Evolutionary conservation across 37 sponge, comb jelly and placozoan genomes (phyloP).

Genomic region (Chondrosia reniformis): DNA sequence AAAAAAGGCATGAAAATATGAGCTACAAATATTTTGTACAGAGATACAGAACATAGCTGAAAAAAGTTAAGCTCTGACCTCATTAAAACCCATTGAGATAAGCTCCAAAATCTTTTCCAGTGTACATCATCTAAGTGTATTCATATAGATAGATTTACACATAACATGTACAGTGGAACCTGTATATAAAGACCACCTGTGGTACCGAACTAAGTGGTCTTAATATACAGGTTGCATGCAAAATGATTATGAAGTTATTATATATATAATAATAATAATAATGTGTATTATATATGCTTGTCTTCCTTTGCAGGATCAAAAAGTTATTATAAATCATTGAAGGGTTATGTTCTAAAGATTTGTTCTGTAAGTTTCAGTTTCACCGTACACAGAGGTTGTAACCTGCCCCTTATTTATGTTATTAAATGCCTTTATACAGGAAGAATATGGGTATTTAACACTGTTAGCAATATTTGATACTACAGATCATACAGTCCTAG

Average conservation of each 20-base stretch:
- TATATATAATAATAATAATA: no score
- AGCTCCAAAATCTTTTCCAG: neutral
- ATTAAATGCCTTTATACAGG: slow-evolving; percentile 23
- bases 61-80: neutral
- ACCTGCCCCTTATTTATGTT: neutral
- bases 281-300: no score
- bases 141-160: neutral
- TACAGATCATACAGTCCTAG: slow-evolving; percentile 94
- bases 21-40: neutral
- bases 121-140: neutral
- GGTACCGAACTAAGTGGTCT: no score
- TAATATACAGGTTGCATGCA: no score
- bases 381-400: neutral
- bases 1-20: neutral
- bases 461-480: slow-evolving; percentile 86
- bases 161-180: neutral
- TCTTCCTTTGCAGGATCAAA: slow-evolving; percentile 68
- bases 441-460: slow-evolving; percentile 87
- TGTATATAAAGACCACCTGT: no score
- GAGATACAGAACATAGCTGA: neutral
- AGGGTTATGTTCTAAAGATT: slow-evolving; percentile 82
- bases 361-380: slow-evolving; percentile 43
- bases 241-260: no score
- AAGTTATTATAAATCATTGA: slow-evolving; percentile 87
- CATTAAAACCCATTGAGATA: neutral